Conservation (phyloP, 2,888 invertebrate species). For the Ptilodon capucinus region DNA sequence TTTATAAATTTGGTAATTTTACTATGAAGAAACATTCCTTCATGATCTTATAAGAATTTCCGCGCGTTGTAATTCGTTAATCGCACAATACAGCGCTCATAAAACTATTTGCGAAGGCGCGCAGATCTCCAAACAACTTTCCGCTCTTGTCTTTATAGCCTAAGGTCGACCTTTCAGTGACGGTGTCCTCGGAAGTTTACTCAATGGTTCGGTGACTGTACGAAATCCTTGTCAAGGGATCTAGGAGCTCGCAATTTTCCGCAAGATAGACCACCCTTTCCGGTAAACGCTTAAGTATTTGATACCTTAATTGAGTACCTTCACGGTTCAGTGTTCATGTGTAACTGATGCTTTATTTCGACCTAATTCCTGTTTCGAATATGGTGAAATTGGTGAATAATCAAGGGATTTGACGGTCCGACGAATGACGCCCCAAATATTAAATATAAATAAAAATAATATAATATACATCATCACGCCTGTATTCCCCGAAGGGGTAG, state of each 20-base stretch:
- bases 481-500: too few relatives aligned
- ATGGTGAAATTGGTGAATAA: neutral
- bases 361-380: neutral
- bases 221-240: constrained; percentile 26
- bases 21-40: constrained; percentile 5
- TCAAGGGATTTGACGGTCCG: neutral
- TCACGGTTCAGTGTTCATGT: constrained; percentile 24
- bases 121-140: constrained; percentile 2
- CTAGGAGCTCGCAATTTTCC: constrained; percentile 49
- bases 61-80: constrained; percentile 32
- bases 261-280: constrained; percentile 44
- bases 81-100: constrained; percentile 21
- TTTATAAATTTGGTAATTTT: too few relatives aligned
- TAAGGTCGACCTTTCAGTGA: constrained; percentile 17
- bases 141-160: neutral
- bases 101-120: constrained; percentile 20
- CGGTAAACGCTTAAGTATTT: constrained; percentile 48
- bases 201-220: constrained; percentile 31
- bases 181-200: constrained; percentile 5
- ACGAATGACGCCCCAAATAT: too few relatives aligned
- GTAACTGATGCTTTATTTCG: constrained; percentile 22
- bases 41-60: constrained; percentile 12
- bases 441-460: too few relatives aligned
- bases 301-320: constrained; percentile 47
- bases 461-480: too few relatives aligned